These are phyloP conservation scores for Fragum whitleyi DNA, from an alignment of 2,888 invertebrate genomes.

Conservation along the genomic window DNA sequence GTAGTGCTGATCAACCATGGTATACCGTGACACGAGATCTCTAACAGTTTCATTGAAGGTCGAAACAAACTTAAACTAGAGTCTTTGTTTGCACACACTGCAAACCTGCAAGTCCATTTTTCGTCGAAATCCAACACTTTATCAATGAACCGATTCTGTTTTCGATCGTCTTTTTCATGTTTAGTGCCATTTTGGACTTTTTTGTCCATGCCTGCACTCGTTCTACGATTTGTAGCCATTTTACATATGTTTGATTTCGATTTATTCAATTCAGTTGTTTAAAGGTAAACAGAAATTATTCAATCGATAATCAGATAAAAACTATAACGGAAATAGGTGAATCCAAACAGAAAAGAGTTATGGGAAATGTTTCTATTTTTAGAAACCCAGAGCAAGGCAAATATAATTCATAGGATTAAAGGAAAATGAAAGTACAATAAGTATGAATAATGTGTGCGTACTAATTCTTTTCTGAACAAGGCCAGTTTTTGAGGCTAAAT, in stretches of 20 bases:
- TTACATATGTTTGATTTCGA: neutral
- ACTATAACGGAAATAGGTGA: constrained; percentile 62
- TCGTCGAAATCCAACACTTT: constrained; percentile 63
- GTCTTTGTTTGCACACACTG: constrained; percentile 77
- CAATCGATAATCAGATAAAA: constrained; percentile 33
- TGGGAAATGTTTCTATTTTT: constrained; percentile 44
- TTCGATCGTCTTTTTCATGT: neutral
- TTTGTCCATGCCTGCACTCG: neutral
- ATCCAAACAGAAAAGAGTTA: constrained; percentile 23
- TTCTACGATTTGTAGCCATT: constrained; percentile 5
- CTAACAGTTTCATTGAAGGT: constrained; percentile 87
- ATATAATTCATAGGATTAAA: constrained; percentile 23
- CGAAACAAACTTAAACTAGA: constrained; percentile 75
- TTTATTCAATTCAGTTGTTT: neutral
- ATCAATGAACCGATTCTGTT: constrained; percentile 25
- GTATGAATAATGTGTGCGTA: neutral
- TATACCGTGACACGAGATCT: constrained; percentile 94
- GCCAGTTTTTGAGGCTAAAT: too few relatives aligned
- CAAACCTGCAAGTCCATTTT: constrained; percentile 65
- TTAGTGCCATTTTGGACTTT: constrained; percentile 2
- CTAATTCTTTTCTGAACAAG: too few relatives aligned
- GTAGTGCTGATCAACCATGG: constrained; percentile 93
- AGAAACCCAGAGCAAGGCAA: constrained; percentile 16
- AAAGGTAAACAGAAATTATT: neutral
- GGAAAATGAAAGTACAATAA: constrained; percentile 14